phyloP scores from a whole-genome alignment of 2,113 vertebrate species.

The Carlito syrichta region DNA sequence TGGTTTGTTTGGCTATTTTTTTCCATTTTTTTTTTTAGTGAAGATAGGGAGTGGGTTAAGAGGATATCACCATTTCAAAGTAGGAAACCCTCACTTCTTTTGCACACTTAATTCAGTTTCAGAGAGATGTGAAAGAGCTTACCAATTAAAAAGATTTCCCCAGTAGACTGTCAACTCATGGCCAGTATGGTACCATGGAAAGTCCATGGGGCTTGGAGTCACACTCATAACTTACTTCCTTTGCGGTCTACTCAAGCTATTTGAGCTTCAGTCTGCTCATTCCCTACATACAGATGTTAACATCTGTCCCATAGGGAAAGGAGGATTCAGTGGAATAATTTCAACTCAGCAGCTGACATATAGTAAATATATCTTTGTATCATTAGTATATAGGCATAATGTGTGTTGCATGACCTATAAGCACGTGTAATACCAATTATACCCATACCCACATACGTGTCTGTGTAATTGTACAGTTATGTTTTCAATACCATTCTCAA shows the following conservation, averaged over 20 bases:
- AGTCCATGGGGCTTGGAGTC: background rate
- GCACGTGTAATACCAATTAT: background rate
- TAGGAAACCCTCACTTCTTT: background rate
- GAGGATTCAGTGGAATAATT: background rate
- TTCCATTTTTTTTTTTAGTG: conserved; percentile 5
- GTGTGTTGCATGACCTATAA: background rate
- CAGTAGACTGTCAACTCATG: background rate
- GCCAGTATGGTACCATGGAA: background rate
- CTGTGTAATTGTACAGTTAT: background rate
- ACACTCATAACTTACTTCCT: background rate
- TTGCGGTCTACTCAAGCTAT: background rate
- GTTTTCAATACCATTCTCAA: background rate
- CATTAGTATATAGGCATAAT: background rate
- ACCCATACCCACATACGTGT: background rate
- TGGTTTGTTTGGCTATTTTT: background rate
- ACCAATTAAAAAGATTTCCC: background rate
- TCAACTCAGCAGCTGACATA: background rate
- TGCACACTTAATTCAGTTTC: background rate
- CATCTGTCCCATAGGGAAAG: background rate
- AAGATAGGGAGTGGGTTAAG: background rate
- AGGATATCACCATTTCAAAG: background rate
- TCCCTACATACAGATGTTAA: background rate
- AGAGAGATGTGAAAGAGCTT: background rate
- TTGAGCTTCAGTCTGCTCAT: background rate
- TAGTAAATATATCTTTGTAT: background rate